Evolutionary conservation across 2,797 vertebrate species (phyloP), one percentile per base, ranked within the genome.

Genomic region (Enteromius afrohamiltoni): DNA sequence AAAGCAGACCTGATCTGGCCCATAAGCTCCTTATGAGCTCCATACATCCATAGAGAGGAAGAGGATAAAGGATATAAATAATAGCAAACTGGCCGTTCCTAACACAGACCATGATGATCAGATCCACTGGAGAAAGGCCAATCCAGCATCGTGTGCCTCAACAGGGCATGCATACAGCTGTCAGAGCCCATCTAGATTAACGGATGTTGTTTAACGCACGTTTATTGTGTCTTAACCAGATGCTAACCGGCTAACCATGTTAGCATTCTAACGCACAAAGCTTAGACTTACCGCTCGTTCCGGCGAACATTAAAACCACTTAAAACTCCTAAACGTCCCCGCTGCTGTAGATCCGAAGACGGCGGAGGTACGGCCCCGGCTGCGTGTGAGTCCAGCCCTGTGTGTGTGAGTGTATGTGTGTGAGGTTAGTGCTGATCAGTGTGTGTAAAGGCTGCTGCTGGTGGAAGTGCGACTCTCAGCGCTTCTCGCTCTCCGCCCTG

Each of bases 261-360:
- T 77, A 76, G 67, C 74, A 68, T 70, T 58, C 26, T 21, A 77
- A 55, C 37, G 64, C 37, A 29, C 58, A 83, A 80, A 60, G 75
- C 55, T 80, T 58, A 70, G 51, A 89, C 92, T 92, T 89, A 91
- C 91, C 90, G 76, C 90, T 87, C 80, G 79, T 88, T 87, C 80
- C 83, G 80, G 86, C 86, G 85, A 89, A 87, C 93, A 91, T 91
- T 81, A 79, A 92, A 90, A 87, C 79, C 64, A 21, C 45, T 17
- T 42, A 7, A 71, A 77, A 85, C 40, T 67, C 29, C 64, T 29
- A 37, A 70, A 70, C 60, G 13, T 23, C 42, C 49, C 68, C 8
- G 42, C n/a, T 42, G 45, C 45, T 42, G 71, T n/a, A n/a, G 73
- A 45, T 58, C n/a, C 34, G 45, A 29, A 31, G 73, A 68, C 73